These are phyloP conservation scores for Agrochola lota DNA, from an alignment of 2,888 invertebrate genomes.

Conservation along the genomic window DNA sequence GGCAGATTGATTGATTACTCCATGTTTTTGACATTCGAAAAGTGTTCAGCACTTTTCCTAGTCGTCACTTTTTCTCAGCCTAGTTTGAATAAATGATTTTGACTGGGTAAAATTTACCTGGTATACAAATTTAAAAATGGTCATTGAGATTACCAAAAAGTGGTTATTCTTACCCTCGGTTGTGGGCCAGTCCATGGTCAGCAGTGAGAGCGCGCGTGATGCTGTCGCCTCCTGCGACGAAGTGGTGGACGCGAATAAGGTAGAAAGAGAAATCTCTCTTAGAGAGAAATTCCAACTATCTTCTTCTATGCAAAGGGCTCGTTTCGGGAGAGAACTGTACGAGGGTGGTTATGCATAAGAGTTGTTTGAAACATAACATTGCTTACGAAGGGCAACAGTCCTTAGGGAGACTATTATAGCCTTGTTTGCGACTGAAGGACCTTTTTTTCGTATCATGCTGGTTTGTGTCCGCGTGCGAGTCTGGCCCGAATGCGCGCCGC, in stretches of 20 bases:
- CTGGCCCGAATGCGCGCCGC: background rate
- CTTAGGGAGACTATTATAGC: background rate
- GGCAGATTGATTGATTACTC: too few relatives aligned
- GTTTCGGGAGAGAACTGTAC: background rate
- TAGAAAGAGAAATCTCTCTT: background rate
- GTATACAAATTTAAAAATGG: background rate
- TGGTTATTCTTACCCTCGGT: background rate
- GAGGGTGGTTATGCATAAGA: background rate
- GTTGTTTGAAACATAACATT: background rate
- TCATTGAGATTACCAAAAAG: background rate
- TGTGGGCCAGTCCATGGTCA: background rate
- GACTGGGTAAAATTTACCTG: background rate
- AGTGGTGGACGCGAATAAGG: background rate
- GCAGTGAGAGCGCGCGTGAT: background rate
- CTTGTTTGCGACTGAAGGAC: background rate
- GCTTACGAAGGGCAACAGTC: background rate
- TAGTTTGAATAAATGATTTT: background rate
- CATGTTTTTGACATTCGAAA: background rate
- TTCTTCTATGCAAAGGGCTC: background rate
- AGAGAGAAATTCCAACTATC: background rate
- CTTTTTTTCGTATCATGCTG: background rate
- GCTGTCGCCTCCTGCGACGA: background rate
- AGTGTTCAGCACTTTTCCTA: too few relatives aligned
- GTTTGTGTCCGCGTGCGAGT: background rate
- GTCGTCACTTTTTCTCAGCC: too few relatives aligned